Percentiles rank a stretch among this genome's conserved stretches.
These are phyloP conservation scores for Gadopsis marmoratus DNA, from an alignment of 2,797 vertebrate species.

Conservation along the genomic window DNA sequence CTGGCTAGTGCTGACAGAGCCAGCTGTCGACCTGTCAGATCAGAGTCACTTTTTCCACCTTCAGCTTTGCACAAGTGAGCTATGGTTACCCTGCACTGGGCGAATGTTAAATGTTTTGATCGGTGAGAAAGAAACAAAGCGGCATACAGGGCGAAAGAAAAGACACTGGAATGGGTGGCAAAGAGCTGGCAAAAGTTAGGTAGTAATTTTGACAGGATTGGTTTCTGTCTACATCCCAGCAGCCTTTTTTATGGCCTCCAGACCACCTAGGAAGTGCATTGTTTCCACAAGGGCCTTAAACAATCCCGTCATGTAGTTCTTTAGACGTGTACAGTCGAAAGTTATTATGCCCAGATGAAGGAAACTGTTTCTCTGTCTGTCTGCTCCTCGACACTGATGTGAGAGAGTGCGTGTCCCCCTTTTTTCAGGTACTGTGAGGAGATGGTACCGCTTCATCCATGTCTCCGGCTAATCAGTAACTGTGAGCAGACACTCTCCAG, in stretches of 20 bases:
- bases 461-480: conserved; percentile 95
- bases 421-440: conserved; percentile 91
- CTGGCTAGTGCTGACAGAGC: conserved; percentile 64
- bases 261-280: conserved; percentile 13
- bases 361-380: neutral
- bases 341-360: neutral
- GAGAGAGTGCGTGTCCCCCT: neutral
- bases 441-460: conserved; percentile 92
- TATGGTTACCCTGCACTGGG: conserved; percentile 1
- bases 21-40: conserved; percentile 59
- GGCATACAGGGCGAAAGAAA: neutral
- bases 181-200: conserved; percentile 30
- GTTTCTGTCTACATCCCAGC: conserved; percentile 23
- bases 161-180: neutral
- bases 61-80: conserved; percentile 38
- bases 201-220: conserved; percentile 34
- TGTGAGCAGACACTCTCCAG: conserved; percentile 97
- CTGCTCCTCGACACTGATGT: neutral
- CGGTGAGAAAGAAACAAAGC: conserved; percentile 12
- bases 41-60: conserved; percentile 72
- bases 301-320: conserved; percentile 17
- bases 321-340: neutral
- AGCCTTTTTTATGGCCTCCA: conserved; percentile 26
- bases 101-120: conserved; percentile 28
- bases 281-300: conserved; percentile 11